Conservation (phyloP, 2,888 invertebrate species). For the Sylvicola fuscatus region DNA sequence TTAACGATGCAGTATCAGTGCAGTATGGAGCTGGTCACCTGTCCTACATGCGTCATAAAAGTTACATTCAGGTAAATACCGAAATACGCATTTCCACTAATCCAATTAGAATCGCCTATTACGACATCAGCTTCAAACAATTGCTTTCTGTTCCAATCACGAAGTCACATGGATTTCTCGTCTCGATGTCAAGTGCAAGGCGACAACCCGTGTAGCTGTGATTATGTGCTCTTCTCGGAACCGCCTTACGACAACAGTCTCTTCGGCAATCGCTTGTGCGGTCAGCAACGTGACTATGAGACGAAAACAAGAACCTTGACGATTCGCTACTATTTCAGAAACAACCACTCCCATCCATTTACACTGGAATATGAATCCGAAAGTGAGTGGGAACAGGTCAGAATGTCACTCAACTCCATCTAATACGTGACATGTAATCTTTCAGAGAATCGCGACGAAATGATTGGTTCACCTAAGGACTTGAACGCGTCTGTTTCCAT, state of each 20-base stretch:
- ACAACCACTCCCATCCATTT: constrained; percentile 37
- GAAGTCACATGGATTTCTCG: constrained; percentile 13
- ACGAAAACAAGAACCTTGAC: constrained; percentile 38
- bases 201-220: constrained; percentile 26
- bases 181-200: constrained; percentile 14
- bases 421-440: too few species aligned
- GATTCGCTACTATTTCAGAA: constrained; percentile 35
- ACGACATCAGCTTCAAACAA: constrained; percentile 13
- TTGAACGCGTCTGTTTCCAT: too few species aligned
- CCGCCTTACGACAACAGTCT: constrained; percentile 39
- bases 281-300: constrained; percentile 29
- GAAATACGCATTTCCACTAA: background rate
- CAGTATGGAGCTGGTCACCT: constrained; percentile 43
- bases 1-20: constrained; percentile 28
- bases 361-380: constrained; percentile 39
- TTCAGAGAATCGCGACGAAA: constrained; percentile 34
- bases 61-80: constrained; percentile 22
- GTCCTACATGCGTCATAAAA: constrained; percentile 42
- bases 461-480: constrained; percentile 27
- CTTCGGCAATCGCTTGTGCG: constrained; percentile 36
- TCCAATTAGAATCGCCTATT: constrained; percentile 1
- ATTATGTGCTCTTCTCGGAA: constrained; percentile 42
- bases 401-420: too few species aligned
- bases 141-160: constrained; percentile 10
- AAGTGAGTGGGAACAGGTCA: constrained; percentile 28